Percentiles rank a stretch among this genome's conserved stretches.
These are phyloP conservation scores for Rhopilema esculentum DNA, from an alignment of 30 jellyfish, hydroid and myxozoan genomes.

Conservation along the genomic window DNA sequence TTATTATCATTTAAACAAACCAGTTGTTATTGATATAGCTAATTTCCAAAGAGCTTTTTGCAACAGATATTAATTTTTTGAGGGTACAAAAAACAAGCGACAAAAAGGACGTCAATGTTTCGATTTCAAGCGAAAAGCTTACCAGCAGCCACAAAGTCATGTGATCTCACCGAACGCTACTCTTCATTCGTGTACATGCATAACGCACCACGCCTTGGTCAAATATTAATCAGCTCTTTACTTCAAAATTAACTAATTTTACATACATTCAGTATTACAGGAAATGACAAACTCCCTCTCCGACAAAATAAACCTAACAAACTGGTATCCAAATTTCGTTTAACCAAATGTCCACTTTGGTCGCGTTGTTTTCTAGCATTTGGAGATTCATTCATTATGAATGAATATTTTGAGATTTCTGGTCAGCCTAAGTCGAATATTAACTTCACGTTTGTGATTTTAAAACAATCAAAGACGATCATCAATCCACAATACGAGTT, in stretches of 20 bases:
- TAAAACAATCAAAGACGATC: conserved; percentile 9
- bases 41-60: no score
- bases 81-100: no score
- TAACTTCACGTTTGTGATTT: background rate
- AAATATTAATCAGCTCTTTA: background rate
- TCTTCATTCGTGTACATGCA: no score
- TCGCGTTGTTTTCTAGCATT: background rate
- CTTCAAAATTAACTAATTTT: background rate
- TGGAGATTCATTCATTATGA: conserved; percentile 40
- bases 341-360: conserved; percentile 54
- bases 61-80: no score
- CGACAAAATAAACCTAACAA: background rate
- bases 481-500: conserved; percentile 2
- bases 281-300: background rate
- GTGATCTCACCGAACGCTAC: background rate
- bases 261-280: background rate
- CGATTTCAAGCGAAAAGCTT: background rate
- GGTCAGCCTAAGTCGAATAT: background rate
- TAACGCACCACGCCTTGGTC: background rate
- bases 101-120: no score
- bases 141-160: background rate
- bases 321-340: conserved; percentile 13
- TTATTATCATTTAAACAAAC: no score
- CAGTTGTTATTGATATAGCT: no score
- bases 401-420: conserved; percentile 27